Conservation (phyloP, 2,113 vertebrate species). For the Proterorhinus semilunaris region DNA sequence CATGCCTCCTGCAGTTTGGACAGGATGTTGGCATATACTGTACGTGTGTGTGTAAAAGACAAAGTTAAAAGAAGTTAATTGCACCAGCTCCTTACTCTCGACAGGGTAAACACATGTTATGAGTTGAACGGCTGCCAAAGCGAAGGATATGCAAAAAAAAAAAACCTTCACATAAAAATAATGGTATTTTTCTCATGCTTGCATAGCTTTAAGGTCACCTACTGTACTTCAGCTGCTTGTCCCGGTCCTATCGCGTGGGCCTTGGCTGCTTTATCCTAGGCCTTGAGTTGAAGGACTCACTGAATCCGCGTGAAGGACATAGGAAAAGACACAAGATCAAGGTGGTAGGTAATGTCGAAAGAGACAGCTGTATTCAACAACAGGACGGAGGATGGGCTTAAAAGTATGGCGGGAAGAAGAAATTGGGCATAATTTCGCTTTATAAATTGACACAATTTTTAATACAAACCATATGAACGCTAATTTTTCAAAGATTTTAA, state of each 20-base stretch:
- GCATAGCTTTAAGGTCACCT: slow-evolving; percentile 23
- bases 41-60: slow-evolving; percentile 15
- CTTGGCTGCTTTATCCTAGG: slow-evolving; percentile 35
- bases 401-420: not conserved
- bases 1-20: slow-evolving; percentile 53
- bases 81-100: slow-evolving; percentile 37
- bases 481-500: slow-evolving; percentile 10
- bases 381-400: not conserved
- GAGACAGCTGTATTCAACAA: not conserved
- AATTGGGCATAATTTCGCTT: not conserved
- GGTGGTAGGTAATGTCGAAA: slow-evolving; percentile 31
- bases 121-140: slow-evolving; percentile 57
- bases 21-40: slow-evolving; percentile 9
- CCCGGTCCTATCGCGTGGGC: slow-evolving; percentile 54
- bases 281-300: slow-evolving; percentile 59
- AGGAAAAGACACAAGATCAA: slow-evolving; percentile 42
- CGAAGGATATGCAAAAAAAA: slow-evolving; percentile 43
- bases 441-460: not conserved
- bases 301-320: slow-evolving; percentile 53
- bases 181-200: slow-evolving; percentile 13
- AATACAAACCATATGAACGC: slow-evolving; percentile 1
- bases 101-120: slow-evolving; percentile 62
- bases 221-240: slow-evolving; percentile 37
- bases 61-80: slow-evolving; percentile 49
- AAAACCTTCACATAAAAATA: slow-evolving; percentile 3